Evolutionary conservation across 2,113 vertebrate species (phyloP), one percentile per base, ranked within the genome.

Genomic region (Gallinago media): DNA sequence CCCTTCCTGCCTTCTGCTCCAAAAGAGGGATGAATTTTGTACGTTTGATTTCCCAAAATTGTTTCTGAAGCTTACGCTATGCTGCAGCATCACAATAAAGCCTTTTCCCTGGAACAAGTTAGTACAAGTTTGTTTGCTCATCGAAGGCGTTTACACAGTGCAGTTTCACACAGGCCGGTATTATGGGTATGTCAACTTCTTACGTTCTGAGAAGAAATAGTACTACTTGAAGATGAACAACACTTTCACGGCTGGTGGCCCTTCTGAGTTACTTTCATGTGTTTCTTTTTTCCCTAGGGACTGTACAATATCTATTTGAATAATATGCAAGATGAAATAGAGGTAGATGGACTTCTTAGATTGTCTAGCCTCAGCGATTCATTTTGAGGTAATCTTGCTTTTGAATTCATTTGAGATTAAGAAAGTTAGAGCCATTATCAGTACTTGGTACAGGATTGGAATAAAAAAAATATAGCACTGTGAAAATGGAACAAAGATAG

Each of bases 1-100:
- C 47, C 83, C 12, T 52, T 85, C 67, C 59, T 68, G n/a, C 46
- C 81, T 58, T 76, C 65, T 87, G 65, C 58, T 94, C 47, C 71
- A 56, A 90, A 71, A 83, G 68, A 81, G 21, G 78, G 52, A 52
- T 95, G 72, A 86, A 85, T 96, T 98, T 97, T 97, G 17, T 96
- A 97, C 89, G 55, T 89, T 63, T 61, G 49, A 75, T 67, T 90
- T 92, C 40, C 27, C 73, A 7, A 40, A 97, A 54, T 59, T 80
- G 19, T 80, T 84, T 93, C 44, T 77, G 72, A 71, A 74, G 15
- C 34, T 78, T 63, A 22, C 7, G 26, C n/a, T 80, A 4, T 65
- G 75, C 62, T 95, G 83, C 80, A 40, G 26, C 5, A 3, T 46
- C 50, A 63, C 27, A 97, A 86, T 97, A 97, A 98, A 98, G 49